Evolutionary conservation across 2,888 invertebrate species (phyloP).

Genomic region (Phyllotreta striolata): DNA sequence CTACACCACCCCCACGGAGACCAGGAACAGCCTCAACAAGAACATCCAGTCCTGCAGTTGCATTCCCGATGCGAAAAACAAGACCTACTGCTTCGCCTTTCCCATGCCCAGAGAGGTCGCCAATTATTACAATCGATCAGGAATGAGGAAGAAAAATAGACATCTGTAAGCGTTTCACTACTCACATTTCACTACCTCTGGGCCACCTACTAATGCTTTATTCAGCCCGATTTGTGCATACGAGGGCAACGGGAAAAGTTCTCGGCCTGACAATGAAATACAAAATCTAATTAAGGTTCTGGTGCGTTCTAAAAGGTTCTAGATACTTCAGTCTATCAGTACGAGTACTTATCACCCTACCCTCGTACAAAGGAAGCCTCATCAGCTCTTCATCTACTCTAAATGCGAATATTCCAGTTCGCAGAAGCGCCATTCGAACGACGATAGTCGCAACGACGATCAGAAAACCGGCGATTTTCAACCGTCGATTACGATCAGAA

Average conservation of each 20-base stretch:
- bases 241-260: too few species aligned
- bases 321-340: too few species aligned
- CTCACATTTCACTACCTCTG: too few species aligned
- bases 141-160: conserved; percentile 35
- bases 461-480: not conserved
- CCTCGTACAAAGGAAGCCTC: not conserved
- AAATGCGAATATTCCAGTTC: conserved; percentile 3
- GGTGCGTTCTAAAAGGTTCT: too few species aligned
- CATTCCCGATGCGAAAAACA: conserved; percentile 41
- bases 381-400: not conserved
- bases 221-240: too few species aligned
- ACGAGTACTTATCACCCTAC: not conserved
- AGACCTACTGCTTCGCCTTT: conserved; percentile 42
- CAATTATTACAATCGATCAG: conserved; percentile 56
- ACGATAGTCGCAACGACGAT: not conserved
- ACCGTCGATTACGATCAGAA: not conserved
- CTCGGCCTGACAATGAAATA: too few species aligned
- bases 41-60: conserved; percentile 48
- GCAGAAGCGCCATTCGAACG: conserved; percentile 5
- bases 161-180: conserved; percentile 42
- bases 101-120: conserved; percentile 55
- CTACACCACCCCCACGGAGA: conserved; percentile 33
- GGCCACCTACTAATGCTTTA: too few species aligned
- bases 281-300: too few species aligned
- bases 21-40: conserved; percentile 37